Evolutionary conservation across 1,140 invertebrate genomes (phyloP).

Genomic region (Ruditapes philippinarum): DNA sequence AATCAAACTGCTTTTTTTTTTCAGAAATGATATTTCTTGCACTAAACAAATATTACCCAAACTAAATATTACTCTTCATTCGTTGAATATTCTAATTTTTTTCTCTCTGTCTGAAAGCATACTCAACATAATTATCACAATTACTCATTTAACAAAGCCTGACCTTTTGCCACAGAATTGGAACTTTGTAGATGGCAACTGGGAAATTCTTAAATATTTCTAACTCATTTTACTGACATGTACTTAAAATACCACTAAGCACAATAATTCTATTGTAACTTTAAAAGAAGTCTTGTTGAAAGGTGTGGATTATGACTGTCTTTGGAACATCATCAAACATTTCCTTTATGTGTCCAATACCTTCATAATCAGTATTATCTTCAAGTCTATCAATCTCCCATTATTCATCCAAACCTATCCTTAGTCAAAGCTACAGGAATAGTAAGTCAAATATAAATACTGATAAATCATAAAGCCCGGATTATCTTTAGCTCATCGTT

Average conservation of each 20-base stretch:
- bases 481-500: conserved; percentile 30
- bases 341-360: neutral
- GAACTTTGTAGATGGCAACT: too few species aligned
- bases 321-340: conserved; percentile 1
- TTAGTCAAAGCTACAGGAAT: neutral
- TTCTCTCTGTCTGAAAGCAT: too few species aligned
- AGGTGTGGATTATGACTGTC: neutral
- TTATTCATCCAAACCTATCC: conserved; percentile 32
- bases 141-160: too few species aligned
- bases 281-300: too few species aligned
- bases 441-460: conserved; percentile 60
- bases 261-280: conserved; percentile 10
- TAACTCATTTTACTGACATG: neutral
- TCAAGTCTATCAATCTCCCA: conserved; percentile 20
- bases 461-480: conserved; percentile 59
- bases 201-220: neutral
- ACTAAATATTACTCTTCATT: too few species aligned
- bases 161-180: too few species aligned
- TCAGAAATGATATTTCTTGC: too few species aligned
- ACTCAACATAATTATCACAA: too few species aligned
- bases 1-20: too few species aligned
- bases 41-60: too few species aligned
- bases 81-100: too few species aligned
- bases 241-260: neutral
- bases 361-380: neutral